Base-by-base conservation (phyloP, 2,113 vertebrate genomes). In the Zosterops pallidus region DNA sequence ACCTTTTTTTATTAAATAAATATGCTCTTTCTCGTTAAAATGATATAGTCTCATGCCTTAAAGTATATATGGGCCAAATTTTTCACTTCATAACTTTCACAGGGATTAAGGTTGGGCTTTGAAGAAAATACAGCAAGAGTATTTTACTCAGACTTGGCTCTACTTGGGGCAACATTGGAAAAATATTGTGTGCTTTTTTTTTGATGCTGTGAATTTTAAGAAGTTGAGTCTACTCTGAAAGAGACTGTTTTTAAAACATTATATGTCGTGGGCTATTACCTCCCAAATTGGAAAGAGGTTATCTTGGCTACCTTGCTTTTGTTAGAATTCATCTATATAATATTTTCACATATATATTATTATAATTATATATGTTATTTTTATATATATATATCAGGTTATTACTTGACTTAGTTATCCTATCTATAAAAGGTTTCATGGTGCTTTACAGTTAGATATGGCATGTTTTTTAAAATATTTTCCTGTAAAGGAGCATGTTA, bases 61-160 rank as follows among this genome's bases (percentile, higher is more conserved):
- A n/a, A 82, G 31, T 56, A 28, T 41, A 18, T 22, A 19, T 29
- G 65, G 47, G 92, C 86, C 90, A 71, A 28, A 57, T 79, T 84
- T 77, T 88, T 92, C 76, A 95, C 86, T 93, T 96, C 26, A 16
- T 92, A 92, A 94, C 57, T 96, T 96, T 80, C 21, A 81, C 26
- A 76, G 39, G 89, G 63, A 84, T 86, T 80, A 82, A 68, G 9
- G 23, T 31, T 90, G 64, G 16, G 14, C 89, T 95, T 94, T 95
- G 88, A 94, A 91, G 37, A 94, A 28, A 69, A 63, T 35, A 74
- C 50, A 90, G 46, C 31, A 83, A 64, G 78, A 71, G 26, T 67
- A 77, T 93, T 97, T 97, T 85, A 77, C 20, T 85, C 50, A 35
- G 76, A 62, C 56, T 87, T 95, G 72, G 65, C 86, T 92, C 62